Conservation (phyloP, 2,113 vertebrate genomes). For the Loxodonta africana region DNA sequence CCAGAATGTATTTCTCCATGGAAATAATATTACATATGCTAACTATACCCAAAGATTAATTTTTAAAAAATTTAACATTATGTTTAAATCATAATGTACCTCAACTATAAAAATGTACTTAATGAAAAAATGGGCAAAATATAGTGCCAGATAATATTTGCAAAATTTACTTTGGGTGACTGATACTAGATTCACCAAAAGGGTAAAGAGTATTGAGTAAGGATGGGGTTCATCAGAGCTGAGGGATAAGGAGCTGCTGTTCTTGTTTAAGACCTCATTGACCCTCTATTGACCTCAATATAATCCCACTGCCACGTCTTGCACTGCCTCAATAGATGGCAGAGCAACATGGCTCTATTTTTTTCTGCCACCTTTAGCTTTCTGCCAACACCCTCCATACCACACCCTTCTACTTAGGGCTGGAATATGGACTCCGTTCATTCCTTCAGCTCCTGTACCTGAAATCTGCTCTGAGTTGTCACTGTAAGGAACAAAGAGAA, state of each 20-base stretch:
- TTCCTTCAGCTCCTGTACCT: not conserved
- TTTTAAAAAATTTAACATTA: not conserved
- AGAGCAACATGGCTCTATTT: not conserved
- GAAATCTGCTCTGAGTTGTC: not conserved
- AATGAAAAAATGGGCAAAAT: not conserved
- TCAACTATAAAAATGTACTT: not conserved
- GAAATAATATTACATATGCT: not conserved
- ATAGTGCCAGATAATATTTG: not conserved
- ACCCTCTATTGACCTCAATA: not conserved
- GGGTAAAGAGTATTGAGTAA: accelerated
- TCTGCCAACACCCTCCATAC: not conserved
- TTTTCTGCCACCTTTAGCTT: not conserved
- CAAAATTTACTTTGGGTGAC: not conserved
- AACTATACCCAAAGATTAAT: not conserved
- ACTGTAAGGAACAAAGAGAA: not conserved
- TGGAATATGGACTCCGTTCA: not conserved
- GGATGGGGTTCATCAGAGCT: not conserved
- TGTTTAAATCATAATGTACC: not conserved
- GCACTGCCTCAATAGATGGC: not conserved
- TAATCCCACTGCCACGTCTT: not conserved
- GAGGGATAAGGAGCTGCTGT: not conserved
- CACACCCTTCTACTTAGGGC: not conserved
- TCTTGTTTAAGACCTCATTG: not conserved
- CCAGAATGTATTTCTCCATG: not conserved
- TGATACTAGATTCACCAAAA: not conserved